Evolutionary conservation across 2,888 invertebrate genomes (phyloP), one percentile per base, ranked within the genome.

Genomic region (Drosophila atripex): DNA sequence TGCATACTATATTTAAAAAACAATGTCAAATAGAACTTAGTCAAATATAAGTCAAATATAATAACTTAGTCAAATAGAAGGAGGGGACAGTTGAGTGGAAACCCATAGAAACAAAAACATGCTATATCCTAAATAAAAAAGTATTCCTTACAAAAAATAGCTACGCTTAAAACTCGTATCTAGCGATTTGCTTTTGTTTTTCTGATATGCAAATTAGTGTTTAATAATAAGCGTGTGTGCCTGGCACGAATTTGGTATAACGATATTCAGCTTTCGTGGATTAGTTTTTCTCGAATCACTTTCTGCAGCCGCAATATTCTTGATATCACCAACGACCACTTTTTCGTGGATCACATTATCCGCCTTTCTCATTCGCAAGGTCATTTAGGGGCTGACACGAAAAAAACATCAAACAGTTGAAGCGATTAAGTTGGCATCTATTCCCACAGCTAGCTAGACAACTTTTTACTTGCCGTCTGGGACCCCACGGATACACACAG

Each of bases 381-480:
- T 65, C 64, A 64, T 65, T 39, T 7, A 12, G 53, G 45, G 35
- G 45, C 18, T 12, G 8, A 11, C 30, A 45, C 25, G 32, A 28
- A 23, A 35, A 45, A n/a, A 35, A 45, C 49, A 47, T 43, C 57
- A 30, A 47, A 43, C 57, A 41, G 30, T 41, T 30, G 28, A 16
- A 32, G 12, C 59, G 45, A 63, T 50, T 61, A 18, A 63, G 64
- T 64, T 64, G 64, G 64, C 64, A 64, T 14, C 46, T 21, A 38
- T 66, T 65, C 21, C 30, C 4, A n/a, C 35, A 63, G 23, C 52
- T 65, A 28, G 63, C 52, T 38, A 64, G 64, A 64, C 64, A 23
- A 46, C 66, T 64, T 64, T 64, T 53, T 65, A 64, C 45, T 46
- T 39, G 64, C 46, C 65, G 66, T 64, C 64, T 53, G 66, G 21